Evolutionary conservation across 2,888 invertebrate species (phyloP).

Genomic region (Cinara cedri): DNA sequence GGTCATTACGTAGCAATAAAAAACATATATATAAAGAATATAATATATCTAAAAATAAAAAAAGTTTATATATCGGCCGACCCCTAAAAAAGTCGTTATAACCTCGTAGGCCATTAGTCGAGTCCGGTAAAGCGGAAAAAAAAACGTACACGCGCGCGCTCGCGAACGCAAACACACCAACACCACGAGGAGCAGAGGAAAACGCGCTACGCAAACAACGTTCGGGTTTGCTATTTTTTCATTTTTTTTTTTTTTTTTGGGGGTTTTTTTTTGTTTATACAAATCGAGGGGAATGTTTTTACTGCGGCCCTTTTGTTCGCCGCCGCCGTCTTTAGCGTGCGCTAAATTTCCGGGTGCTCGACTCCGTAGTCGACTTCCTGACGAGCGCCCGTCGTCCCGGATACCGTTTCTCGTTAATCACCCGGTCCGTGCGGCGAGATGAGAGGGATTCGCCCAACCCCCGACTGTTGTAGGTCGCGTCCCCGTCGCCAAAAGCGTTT

Average conservation of each 20-base stretch:
- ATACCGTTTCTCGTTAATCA: constrained; percentile 56
- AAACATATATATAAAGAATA: constrained; percentile 40
- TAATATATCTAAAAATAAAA: constrained; percentile 29
- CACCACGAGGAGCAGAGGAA: constrained; percentile 15
- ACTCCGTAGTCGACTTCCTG: constrained; percentile 49
- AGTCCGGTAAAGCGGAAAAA: constrained; percentile 56
- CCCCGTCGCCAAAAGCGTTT: constrained; percentile 41
- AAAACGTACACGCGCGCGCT: constrained; percentile 11
- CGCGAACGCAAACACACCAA: not conserved
- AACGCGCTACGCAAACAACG: constrained; percentile 44
- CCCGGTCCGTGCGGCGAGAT: constrained; percentile 2
- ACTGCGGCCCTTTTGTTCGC: constrained; percentile 54
- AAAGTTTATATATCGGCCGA: constrained; percentile 50
- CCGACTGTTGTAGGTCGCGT: not conserved
- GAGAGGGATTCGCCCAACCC: constrained; percentile 33
- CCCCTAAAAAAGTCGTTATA: constrained; percentile 56
- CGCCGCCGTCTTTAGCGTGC: constrained; percentile 52
- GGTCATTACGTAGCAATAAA: constrained; percentile 57
- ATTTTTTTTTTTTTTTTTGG: not conserved
- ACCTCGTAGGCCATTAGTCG: constrained; percentile 56
- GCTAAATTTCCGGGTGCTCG: constrained; percentile 57
- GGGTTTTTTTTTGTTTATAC: constrained; percentile 42
- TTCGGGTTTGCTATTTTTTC: constrained; percentile 24
- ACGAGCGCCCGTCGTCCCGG: constrained; percentile 49
- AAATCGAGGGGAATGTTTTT: constrained; percentile 53